phyloP scores from a whole-genome alignment of 2,888 invertebrate species.

The Linnaemya tessellans region DNA sequence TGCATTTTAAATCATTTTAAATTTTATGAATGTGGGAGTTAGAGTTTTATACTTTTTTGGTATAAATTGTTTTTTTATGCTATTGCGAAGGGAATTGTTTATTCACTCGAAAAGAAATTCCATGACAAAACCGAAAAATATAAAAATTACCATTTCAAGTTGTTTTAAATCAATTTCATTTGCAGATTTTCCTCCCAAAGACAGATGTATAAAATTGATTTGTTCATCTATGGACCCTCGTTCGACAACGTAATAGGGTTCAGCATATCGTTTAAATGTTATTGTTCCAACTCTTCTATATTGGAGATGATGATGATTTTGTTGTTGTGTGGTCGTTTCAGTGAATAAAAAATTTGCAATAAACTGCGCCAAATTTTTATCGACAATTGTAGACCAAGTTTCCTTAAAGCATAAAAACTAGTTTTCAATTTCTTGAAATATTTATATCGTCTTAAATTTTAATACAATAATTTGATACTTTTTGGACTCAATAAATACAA shows the following conservation, averaged over 20 bases:
- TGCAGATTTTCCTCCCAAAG: slow-evolving; percentile 73
- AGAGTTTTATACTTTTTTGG: not conserved
- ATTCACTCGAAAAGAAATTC: not conserved
- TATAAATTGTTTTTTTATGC: too few relatives aligned
- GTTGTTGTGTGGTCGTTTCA: slow-evolving; percentile 74
- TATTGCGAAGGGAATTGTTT: not conserved
- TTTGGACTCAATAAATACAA: too few relatives aligned
- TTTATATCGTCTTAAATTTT: too few relatives aligned
- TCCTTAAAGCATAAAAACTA: slow-evolving; percentile 83
- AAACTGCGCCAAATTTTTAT: slow-evolving; percentile 87
- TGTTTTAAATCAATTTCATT: slow-evolving; percentile 77
- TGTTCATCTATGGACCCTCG: slow-evolving; percentile 88
- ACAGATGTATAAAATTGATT: slow-evolving; percentile 79
- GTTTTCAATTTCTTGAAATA: too few relatives aligned
- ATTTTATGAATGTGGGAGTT: too few relatives aligned
- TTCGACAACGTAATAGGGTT: slow-evolving; percentile 88
- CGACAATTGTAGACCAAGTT: slow-evolving; percentile 88
- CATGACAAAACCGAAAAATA: not conserved
- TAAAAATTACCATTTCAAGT: slow-evolving; percentile 76
- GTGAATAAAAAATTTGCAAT: slow-evolving; percentile 88
- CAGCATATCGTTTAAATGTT: slow-evolving; percentile 87
- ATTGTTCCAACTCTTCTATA: slow-evolving; percentile 76
- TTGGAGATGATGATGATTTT: slow-evolving; percentile 73
- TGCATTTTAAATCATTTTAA: too few relatives aligned
- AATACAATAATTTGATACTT: too few relatives aligned